Evolutionary conservation across 2,797 vertebrate species (phyloP).

Genomic region (Epinephelus coioides): DNA sequence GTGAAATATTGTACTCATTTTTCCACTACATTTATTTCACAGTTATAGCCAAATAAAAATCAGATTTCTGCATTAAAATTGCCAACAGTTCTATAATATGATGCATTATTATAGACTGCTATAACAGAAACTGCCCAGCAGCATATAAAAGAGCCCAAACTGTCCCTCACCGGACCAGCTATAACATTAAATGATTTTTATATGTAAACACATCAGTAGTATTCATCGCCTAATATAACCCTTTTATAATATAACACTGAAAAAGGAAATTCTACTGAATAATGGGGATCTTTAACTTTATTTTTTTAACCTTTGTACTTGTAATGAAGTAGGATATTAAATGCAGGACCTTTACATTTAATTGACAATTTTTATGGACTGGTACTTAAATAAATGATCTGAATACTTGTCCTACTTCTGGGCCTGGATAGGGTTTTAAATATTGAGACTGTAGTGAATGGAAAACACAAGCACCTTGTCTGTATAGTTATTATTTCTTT

Average conservation of each 20-base stretch:
- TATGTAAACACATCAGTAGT: neutral
- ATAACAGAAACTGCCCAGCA: neutral
- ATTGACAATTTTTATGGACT: neutral
- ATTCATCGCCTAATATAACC: neutral
- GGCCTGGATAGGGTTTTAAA: neutral
- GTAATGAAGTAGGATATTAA: conserved; percentile 15
- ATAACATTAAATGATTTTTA: neutral
- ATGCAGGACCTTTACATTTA: neutral
- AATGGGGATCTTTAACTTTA: neutral
- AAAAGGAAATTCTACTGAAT: neutral
- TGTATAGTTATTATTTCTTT: no score
- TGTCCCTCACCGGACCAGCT: neutral
- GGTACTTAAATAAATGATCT: neutral
- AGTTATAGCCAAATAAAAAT: conserved; percentile 19
- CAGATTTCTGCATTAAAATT: neutral
- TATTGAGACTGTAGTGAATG: neutral
- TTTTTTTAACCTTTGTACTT: neutral
- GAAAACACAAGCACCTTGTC: neutral
- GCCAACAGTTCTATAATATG: neutral
- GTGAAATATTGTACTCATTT: neutral
- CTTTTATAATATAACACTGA: neutral
- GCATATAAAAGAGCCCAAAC: neutral
- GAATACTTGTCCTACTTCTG: neutral
- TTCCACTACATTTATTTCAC: neutral
- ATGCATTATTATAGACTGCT: neutral